Evolutionary conservation across 2,797 vertebrate genomes (phyloP), one percentile per base, ranked within the genome.

Genomic region (Acanthurus leucopareius): DNA sequence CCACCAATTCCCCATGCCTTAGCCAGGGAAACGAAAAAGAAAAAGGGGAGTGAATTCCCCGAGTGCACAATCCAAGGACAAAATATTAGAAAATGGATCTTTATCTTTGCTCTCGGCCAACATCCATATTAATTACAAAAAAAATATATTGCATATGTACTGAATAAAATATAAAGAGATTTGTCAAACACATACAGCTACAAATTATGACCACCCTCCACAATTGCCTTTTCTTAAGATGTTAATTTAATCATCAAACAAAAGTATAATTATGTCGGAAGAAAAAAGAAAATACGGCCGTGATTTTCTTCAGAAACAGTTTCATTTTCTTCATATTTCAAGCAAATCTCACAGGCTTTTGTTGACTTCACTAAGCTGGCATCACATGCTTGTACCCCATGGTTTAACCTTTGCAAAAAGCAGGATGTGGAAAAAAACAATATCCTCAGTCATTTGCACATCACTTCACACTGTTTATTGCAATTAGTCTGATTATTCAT

Each of bases 41-140:
- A 92, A 93, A 92, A 88, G 91, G 90, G 91, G 91, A 92, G 91
- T 88, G 81, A 93, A 95, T 93, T 94, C 94, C 94, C 93, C 6
- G 75, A 87, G 90, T 85, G 90, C 87, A 83, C 89, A 92, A 92
- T 93, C 93, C 95, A 96, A 96, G 95, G 95, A 96, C 95, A 95
- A 94, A 94, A 94, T 94, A 94, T 94, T 90, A 92, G 93, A 95
- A 94, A 95, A 95, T 92, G 86, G 94, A 95, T 95, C 90, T 95
- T 95, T 94, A 94, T 94, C 91, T 94, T 94, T 93, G 94, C 95
- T 96, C 93, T 95, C 83, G 95, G 94, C 94, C 92, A 94, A 93
- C 94, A 94, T 95, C 94, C 94, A 95, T 95, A 92, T 94, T 95
- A 95, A 95, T 95, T 94, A 89, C 84, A 82, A 90, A 89, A 90